Evolutionary conservation across 2,888 invertebrate genomes (phyloP).

Genomic region (Agelastica alni): DNA sequence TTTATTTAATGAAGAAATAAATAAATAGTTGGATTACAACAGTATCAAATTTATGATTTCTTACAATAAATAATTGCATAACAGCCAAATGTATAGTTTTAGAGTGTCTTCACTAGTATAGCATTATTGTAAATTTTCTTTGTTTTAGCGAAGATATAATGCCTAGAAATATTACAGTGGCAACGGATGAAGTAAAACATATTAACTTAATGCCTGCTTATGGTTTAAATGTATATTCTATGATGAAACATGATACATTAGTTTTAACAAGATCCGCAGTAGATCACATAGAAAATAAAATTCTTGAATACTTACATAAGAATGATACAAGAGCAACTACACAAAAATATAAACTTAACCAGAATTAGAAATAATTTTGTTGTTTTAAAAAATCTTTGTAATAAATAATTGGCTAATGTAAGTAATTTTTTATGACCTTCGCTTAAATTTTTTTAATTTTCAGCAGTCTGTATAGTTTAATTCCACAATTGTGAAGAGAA

Average conservation of each 20-base stretch:
- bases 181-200: conserved; percentile 76
- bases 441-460: too few relatives aligned
- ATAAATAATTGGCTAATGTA: too few relatives aligned
- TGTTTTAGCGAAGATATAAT: conserved; percentile 80
- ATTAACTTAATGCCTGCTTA: conserved; percentile 95
- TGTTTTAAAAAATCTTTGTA: conserved; percentile 11
- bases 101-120: too few relatives aligned
- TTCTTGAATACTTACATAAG: conserved; percentile 71
- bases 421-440: too few relatives aligned
- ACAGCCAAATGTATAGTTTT: too few relatives aligned
- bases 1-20: too few relatives aligned
- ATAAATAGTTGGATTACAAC: too few relatives aligned
- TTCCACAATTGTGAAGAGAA: too few relatives aligned
- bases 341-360: conserved; percentile 65
- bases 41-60: not conserved
- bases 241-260: conserved; percentile 94
- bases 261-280: conserved; percentile 85
- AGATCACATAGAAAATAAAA: conserved; percentile 79
- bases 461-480: too few relatives aligned
- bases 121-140: too few relatives aligned
- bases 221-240: conserved; percentile 93
- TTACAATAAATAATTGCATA: too few relatives aligned
- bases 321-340: conserved; percentile 57
- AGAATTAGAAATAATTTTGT: conserved; percentile 42
- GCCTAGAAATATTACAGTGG: conserved; percentile 84